Evolutionary conservation across 2,888 invertebrate genomes (phyloP).

Genomic region (Cantharis nigra): DNA sequence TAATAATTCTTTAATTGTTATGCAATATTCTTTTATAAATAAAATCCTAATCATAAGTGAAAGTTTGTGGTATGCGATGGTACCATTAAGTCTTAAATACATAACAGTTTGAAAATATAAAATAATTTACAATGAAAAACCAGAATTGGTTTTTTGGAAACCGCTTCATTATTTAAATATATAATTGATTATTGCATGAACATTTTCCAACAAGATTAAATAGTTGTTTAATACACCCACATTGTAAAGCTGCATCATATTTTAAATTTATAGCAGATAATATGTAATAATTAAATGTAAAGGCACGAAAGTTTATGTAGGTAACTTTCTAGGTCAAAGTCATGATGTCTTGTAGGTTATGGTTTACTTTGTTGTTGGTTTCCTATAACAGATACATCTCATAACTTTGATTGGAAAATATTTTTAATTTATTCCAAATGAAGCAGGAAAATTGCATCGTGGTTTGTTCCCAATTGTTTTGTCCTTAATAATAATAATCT

Average conservation of each 20-base stretch:
- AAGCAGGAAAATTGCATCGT: neutral
- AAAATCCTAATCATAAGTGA: neutral
- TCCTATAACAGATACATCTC: neutral
- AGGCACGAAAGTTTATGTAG: neutral
- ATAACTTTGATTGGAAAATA: neutral
- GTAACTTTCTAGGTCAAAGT: neutral
- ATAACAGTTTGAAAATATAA: neutral
- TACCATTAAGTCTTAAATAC: neutral
- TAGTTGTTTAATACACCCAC: neutral
- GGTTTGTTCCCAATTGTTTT: too few species aligned
- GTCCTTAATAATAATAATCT: too few species aligned
- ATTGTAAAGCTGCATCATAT: neutral
- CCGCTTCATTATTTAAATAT: neutral
- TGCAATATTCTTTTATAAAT: neutral
- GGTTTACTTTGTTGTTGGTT: neutral
- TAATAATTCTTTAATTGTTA: neutral
- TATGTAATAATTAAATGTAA: neutral
- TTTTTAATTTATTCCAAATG: neutral
- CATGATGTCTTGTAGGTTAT: slow-evolving; percentile 2
- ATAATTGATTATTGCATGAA: neutral
- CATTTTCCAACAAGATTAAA: neutral
- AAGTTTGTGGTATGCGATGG: neutral
- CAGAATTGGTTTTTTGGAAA: neutral
- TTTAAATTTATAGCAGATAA: neutral
- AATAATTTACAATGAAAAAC: neutral